Base-by-base conservation (phyloP, 2,888 invertebrate genomes). In the Candidula unifasciata region DNA sequence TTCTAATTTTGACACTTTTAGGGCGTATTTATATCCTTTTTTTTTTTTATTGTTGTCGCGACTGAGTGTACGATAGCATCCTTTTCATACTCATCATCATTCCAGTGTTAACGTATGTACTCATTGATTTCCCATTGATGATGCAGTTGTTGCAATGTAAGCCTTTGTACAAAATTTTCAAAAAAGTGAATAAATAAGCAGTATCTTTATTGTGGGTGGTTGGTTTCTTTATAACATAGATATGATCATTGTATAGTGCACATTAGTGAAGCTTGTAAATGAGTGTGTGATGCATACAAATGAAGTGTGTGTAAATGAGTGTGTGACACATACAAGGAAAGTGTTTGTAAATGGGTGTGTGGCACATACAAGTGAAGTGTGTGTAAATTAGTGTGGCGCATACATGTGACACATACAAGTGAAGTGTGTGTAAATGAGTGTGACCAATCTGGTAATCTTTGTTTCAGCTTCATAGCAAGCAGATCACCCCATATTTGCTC, bases 91-190 rank as follows among this genome's bases (percentile, higher is more conserved):
- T 76, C 16, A 80, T 81, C 85, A 81, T 77, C 85, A 85, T 85
- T 85, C 85, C 85, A 85, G 77, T 77, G 44, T 81, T 35, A 85
- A 66, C 78, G 81, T 81, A 74, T 69, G 69, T 81, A 81, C 81
- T 85, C 80, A 85, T 76, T 84, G 77, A 74, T 77, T 85, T 85
- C 8, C 13, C 57, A 66, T 76, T 35, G 81, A 85, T 77, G 81
- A 80, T 85, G 77, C 81, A 81, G 85, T 85, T 85, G 81, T 85
- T 85, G 85, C 81, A 85, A 81, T 85, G 85, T 85, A 68, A 80
- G 74, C 79, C 73, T 44, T 44, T 44, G 44, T 44, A 80, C 71
- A 71, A 13, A 68, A 33, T 84, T 79, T 84, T 84, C 69, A 80
- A 80, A 73, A 57, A 27, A 81, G 57, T 3, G 24, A 18, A 44